Evolutionary conservation across 1,140 invertebrate species (phyloP), one percentile per base, ranked within the genome.

Genomic region (Papilio glaucus): DNA sequence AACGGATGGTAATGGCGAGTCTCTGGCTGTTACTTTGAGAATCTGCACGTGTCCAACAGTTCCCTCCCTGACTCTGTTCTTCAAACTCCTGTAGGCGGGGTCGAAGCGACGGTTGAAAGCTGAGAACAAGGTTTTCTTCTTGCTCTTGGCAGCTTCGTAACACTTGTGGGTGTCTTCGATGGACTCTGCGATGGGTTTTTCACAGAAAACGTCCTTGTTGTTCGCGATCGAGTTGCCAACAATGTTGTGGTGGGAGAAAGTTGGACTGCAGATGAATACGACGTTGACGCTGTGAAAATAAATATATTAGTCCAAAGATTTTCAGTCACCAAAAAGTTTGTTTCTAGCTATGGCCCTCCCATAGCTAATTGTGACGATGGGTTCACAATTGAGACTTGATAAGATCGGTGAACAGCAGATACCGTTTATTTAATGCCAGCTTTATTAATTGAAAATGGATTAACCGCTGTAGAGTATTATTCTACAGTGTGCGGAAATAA

Each of bases 91-190:
- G 78, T 96, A 95, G 38, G 94, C 94, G 1, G 95, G 95, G 87
- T 96, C 96, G 81, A 96, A 96, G 15, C 96, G 93, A 41, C 95
- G 94, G 81, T 96, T 96, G 84, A 96, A 96, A 12, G 96, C 96
- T 69, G 94, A 94, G 57, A 96, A 94, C 5, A 96, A 83, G 1
- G 94, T 92, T 42, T 93, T 94, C 1, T 94, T 92, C 21, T 93
- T 89, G 65, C 94, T 89, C 61, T 93, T 92, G 0, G 96, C 95
- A 0, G 93, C 80, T 12, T 95, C 91, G 76, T 96, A 96, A 76
- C 95, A 96, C 37, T 93, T 93, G 41, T 86, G 87, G 0, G 94
- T 94, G 1, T 93, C 89, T 37, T 93, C 85, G 0, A 93, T 84
- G 68, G 94, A 87, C 61, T 95, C 91, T 12, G 95, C 95, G 21